These are phyloP conservation scores for Meta bourneti DNA, from an alignment of 2,888 invertebrate genomes.

Conservation along the genomic window DNA sequence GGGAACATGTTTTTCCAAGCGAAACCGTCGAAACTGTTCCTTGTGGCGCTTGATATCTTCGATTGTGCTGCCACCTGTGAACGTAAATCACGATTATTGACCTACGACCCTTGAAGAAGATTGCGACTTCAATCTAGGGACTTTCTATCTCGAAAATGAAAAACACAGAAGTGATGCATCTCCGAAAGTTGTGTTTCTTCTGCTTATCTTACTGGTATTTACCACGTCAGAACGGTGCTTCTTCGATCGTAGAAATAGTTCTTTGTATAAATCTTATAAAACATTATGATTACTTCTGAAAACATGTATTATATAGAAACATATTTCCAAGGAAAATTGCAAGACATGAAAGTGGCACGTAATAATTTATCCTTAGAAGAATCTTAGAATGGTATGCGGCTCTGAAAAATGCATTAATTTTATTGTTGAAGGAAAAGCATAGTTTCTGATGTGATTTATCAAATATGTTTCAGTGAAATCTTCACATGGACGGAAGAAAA, in stretches of 20 bases:
- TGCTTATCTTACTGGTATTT: no score
- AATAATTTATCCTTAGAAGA: no score
- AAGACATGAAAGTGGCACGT: no score
- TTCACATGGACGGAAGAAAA: background rate
- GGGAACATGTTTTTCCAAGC: constrained; percentile 28
- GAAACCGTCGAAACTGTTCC: constrained; percentile 6
- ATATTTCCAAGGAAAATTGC: no score
- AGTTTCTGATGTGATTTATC: background rate
- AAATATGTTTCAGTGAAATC: background rate
- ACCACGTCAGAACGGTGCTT: no score
- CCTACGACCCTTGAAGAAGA: background rate
- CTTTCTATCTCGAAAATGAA: background rate
- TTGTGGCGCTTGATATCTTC: constrained; percentile 12
- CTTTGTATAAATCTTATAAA: no score
- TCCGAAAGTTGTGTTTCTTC: no score
- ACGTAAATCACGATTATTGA: constrained; percentile 44
- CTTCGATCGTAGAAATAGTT: no score
- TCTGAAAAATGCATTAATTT: background rate
- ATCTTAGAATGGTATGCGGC: background rate
- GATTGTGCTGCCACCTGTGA: constrained; percentile 11
- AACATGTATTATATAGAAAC: no score
- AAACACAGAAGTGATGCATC: no score
- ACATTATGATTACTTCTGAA: no score
- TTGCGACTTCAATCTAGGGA: background rate
- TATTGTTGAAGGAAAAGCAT: background rate